phyloP scores from a whole-genome alignment of 2,113 vertebrate species.

The Poeciliopsis prolifica region DNA sequence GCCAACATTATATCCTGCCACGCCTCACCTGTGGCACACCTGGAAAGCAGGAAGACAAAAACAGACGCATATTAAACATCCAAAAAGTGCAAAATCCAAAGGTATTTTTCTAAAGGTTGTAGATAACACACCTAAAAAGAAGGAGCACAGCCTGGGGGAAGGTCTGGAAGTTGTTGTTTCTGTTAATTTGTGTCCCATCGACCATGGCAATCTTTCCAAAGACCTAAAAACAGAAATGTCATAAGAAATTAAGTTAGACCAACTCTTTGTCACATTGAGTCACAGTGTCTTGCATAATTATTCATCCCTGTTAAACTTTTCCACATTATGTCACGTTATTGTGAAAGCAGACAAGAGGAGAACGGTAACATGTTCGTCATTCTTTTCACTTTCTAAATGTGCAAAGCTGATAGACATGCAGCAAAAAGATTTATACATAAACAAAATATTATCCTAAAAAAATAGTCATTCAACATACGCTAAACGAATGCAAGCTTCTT shows the following conservation, averaged over 20 bases:
- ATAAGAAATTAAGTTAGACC: not conserved
- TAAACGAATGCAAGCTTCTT: no score
- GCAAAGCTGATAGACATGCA: no score
- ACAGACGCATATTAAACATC: slow-evolving; percentile 3
- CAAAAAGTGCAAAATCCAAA: not conserved
- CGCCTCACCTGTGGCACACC: slow-evolving; percentile 97
- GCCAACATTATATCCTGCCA: slow-evolving; percentile 99
- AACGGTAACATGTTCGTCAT: no score
- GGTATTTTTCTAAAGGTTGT: not conserved
- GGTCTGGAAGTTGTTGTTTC: slow-evolving; percentile 99
- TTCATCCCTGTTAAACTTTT: not conserved
- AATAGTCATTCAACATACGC: no score
- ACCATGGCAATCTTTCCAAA: slow-evolving; percentile 99
- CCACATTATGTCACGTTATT: no score
- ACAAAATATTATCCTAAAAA: no score
- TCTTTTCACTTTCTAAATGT: no score
- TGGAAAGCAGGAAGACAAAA: slow-evolving; percentile 48
- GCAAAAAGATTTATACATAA: no score
- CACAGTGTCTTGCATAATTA: not conserved
- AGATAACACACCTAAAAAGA: slow-evolving; percentile 89
- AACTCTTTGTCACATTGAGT: not conserved
- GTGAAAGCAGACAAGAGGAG: no score
- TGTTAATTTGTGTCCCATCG: slow-evolving; percentile 95
- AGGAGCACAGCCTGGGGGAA: slow-evolving; percentile 96
- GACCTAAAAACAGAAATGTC: slow-evolving; percentile 77